Evolutionary conservation across 2,888 invertebrate genomes (phyloP).

Genomic region (Cheilosia impressa): DNA sequence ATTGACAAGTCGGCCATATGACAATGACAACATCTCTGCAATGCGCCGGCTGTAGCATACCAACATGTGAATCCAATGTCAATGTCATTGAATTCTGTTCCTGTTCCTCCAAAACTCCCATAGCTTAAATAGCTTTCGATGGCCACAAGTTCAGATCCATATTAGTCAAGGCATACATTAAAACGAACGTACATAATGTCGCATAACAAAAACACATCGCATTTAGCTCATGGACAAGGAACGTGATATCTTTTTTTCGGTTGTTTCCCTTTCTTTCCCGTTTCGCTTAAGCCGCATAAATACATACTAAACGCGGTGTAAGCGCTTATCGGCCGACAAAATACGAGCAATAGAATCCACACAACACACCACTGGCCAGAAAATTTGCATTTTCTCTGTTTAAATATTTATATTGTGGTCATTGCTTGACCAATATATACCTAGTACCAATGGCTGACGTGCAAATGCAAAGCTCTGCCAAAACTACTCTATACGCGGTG

Average conservation of each 20-base stretch:
- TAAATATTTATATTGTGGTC: conserved; percentile 70
- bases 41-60: background rate
- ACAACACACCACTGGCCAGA: conserved; percentile 4
- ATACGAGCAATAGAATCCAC: conserved; percentile 7
- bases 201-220: background rate
- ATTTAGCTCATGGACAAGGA: background rate
- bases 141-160: conserved; percentile 6
- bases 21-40: background rate
- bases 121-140: background rate
- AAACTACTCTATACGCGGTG: background rate
- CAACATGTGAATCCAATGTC: background rate
- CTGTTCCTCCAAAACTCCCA: background rate
- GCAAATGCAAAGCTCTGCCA: conserved; percentile 25
- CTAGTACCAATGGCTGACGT: conserved; percentile 1
- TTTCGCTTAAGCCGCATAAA: conserved; percentile 40
- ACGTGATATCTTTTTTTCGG: conserved; percentile 42
- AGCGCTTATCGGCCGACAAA: conserved; percentile 14
- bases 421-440: conserved; percentile 42
- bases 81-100: background rate
- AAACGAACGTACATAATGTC: background rate
- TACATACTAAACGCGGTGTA: conserved; percentile 54
- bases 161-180: background rate
- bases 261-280: conserved; percentile 32
- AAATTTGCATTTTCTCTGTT: conserved; percentile 57
- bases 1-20: too few species aligned